These are phyloP conservation scores for Acrocephalus kingi DNA, from an alignment of 2,113 vertebrate species.

Conservation along the genomic window DNA sequence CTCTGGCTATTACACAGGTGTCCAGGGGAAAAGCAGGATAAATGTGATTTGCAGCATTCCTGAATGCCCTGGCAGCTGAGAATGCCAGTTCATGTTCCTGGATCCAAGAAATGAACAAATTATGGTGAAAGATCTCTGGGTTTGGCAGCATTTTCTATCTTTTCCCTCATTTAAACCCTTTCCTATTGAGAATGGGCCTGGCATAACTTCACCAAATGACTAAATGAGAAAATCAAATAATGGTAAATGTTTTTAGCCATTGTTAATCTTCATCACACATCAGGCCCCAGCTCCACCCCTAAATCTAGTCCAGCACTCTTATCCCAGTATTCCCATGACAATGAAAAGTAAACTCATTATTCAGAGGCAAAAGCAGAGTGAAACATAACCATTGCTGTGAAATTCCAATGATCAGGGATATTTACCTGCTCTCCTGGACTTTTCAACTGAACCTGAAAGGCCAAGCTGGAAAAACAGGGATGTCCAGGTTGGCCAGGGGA, in stretches of 20 bases:
- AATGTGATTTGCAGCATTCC: neutral
- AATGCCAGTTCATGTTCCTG: neutral
- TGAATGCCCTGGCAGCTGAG: neutral
- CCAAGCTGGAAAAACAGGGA: neutral
- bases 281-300: neutral
- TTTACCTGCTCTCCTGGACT: neutral
- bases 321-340: rapidly evolving
- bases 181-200: neutral
- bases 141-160: neutral
- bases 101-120: neutral
- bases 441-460: neutral
- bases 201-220: neutral
- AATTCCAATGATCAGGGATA: neutral
- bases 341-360: neutral
- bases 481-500: neutral
- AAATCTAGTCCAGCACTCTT: neutral
- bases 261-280: neutral
- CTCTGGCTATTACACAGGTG: neutral
- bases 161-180: neutral
- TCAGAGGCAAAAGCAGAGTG: neutral
- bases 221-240: neutral
- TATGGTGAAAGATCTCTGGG: neutral
- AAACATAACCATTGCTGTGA: neutral
- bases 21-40: neutral
- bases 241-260: neutral